These are phyloP conservation scores for Dioctria linearis DNA, from an alignment of 2,888 invertebrate species.

Conservation along the genomic window DNA sequence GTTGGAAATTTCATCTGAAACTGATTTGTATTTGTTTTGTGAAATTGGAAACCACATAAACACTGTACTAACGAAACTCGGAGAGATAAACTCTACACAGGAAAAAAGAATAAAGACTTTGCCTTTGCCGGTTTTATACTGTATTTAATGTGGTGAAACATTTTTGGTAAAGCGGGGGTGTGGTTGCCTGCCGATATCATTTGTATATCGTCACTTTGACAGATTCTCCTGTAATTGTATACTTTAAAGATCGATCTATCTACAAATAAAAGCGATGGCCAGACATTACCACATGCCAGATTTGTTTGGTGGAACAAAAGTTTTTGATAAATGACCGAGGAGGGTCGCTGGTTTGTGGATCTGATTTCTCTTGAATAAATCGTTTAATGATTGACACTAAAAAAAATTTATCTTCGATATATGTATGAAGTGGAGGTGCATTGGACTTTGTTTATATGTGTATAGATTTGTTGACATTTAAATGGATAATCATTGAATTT, in stretches of 20 bases:
- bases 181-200: background rate
- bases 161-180: background rate
- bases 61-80: background rate
- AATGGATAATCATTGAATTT: background rate
- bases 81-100: background rate
- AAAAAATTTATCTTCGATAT: background rate
- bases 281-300: background rate
- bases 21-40: constrained; percentile 11
- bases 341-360: background rate
- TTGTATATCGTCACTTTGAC: constrained; percentile 22
- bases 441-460: too few relatives aligned
- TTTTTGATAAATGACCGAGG: constrained; percentile 32
- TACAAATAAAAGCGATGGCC: background rate
- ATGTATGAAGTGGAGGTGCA: too few relatives aligned
- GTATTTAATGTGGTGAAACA: constrained; percentile 5
- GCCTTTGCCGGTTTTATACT: background rate
- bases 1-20: background rate
- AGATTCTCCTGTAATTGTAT: constrained; percentile 23
- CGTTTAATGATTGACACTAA: constrained; percentile 33
- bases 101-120: background rate
- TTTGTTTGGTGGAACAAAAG: background rate
- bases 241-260: background rate
- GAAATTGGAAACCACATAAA: constrained; percentile 37
- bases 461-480: background rate
- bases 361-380: constrained; percentile 21